Evolutionary conservation across 2,888 invertebrate genomes (phyloP).

Genomic region (Cantharis rustica): DNA sequence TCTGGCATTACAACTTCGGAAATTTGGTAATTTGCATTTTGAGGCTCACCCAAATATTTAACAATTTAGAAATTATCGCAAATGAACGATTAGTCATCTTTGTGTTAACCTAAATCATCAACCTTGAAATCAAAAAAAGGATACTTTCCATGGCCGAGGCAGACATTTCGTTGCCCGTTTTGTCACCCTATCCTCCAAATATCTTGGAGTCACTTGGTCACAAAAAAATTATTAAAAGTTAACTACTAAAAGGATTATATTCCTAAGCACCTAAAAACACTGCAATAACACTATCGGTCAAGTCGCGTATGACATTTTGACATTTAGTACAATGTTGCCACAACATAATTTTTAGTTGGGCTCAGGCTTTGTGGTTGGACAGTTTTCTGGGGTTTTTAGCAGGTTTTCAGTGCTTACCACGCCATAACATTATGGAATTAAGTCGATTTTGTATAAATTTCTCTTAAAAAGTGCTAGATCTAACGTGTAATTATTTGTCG

Average conservation of each 20-base stretch:
- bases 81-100: constrained; percentile 20
- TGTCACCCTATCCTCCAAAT: constrained; percentile 48
- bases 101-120: constrained; percentile 3
- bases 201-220: constrained; percentile 29
- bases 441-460: neutral
- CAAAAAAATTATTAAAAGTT: neutral
- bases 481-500: neutral
- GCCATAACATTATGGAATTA: neutral
- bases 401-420: neutral
- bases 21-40: neutral
- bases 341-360: neutral
- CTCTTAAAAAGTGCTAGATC: neutral
- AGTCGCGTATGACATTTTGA: neutral
- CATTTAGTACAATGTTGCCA: neutral
- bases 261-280: constrained; percentile 11
- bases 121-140: constrained; percentile 61
- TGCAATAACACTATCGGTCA: neutral
- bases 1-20: too few species aligned
- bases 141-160: constrained; percentile 90
- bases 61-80: neutral
- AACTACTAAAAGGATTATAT: constrained; percentile 22
- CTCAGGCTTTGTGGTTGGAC: neutral
- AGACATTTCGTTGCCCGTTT: constrained; percentile 89
- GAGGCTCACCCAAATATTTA: neutral
- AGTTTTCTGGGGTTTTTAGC: neutral